Evolutionary conservation across 2,113 vertebrate species (phyloP).

Genomic region (Tursiops truncatus): DNA sequence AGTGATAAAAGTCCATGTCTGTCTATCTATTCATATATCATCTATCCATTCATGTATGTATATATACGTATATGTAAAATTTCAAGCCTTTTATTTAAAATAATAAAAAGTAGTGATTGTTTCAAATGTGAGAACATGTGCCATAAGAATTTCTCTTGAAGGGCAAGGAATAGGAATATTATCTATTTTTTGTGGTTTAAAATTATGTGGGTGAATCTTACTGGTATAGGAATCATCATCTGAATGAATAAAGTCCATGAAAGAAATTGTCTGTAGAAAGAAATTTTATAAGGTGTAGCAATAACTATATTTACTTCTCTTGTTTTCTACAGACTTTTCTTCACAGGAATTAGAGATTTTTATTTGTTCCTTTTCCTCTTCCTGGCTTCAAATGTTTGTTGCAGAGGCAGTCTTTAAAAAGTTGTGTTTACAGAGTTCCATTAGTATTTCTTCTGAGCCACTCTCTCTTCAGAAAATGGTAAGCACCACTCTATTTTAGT

Average conservation of each 20-base stretch:
- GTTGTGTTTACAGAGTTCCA: slow-evolving; percentile 85
- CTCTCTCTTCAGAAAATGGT: slow-evolving; percentile 93
- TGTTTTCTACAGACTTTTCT: slow-evolving; percentile 85
- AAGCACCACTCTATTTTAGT: slow-evolving; percentile 63
- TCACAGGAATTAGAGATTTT: slow-evolving; percentile 84
- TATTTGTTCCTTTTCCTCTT: slow-evolving; percentile 87
- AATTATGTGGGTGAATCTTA: slow-evolving; percentile 57
- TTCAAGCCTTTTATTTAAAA: slow-evolving; percentile 41
- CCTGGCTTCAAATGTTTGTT: slow-evolving; percentile 91
- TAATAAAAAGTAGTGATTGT: slow-evolving; percentile 40
- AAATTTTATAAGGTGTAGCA: background rate
- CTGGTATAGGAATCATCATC: background rate
- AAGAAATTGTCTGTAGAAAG: background rate
- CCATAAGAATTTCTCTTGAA: slow-evolving; percentile 26
- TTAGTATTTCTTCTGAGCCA: slow-evolving; percentile 81
- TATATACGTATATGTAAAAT: background rate
- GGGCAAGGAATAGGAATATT: background rate
- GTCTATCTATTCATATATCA: background rate
- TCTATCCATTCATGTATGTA: background rate
- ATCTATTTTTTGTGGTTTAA: background rate
- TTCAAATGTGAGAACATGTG: slow-evolving; percentile 24
- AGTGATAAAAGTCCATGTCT: background rate
- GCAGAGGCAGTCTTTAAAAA: slow-evolving; percentile 92
- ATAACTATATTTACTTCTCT: background rate
- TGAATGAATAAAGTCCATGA: background rate